A percentile compares a stretch with the other conserved stretches of the same genome.
Evolutionary conservation across 2,888 invertebrate genomes (phyloP).

Genomic region (Tiliacea aurago): DNA sequence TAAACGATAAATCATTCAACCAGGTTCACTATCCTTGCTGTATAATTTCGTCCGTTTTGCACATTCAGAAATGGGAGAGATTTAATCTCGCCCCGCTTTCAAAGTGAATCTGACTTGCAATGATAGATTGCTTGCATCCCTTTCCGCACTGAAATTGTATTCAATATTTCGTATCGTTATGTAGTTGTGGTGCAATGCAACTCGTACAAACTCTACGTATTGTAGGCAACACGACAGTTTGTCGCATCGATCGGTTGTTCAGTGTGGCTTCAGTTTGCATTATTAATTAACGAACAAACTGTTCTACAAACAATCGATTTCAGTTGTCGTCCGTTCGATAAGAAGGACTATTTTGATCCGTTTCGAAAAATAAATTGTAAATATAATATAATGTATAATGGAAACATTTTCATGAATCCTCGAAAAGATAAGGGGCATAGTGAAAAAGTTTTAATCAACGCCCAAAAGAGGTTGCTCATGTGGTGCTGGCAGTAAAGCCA

Average conservation of each 20-base stretch:
- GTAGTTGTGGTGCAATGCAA: not conserved
- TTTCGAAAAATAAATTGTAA: not conserved
- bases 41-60: slow-evolving; percentile 8
- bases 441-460: slow-evolving; percentile 11
- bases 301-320: slow-evolving; percentile 36
- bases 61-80: slow-evolving; percentile 20
- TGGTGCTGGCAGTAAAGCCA: not conserved
- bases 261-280: slow-evolving; percentile 33
- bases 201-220: slow-evolving; percentile 27
- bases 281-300: slow-evolving; percentile 41
- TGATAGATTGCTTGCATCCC: slow-evolving; percentile 37
- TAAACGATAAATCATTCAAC: not conserved
- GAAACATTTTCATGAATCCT: not conserved
- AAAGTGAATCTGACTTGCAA: slow-evolving; percentile 34
- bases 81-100: slow-evolving; percentile 17
- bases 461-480: slow-evolving; percentile 7
- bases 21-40: not conserved
- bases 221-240: slow-evolving; percentile 30
- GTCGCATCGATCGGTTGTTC: slow-evolving; percentile 48
- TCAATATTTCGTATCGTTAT: slow-evolving; percentile 22
- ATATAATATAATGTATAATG: not conserved
- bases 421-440: not conserved
- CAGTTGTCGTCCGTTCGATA: not conserved
- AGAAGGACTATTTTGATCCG: not conserved
- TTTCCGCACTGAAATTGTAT: slow-evolving; percentile 13